Conservation (phyloP, 2,113 vertebrate species). For the Tetrax tetrax region DNA sequence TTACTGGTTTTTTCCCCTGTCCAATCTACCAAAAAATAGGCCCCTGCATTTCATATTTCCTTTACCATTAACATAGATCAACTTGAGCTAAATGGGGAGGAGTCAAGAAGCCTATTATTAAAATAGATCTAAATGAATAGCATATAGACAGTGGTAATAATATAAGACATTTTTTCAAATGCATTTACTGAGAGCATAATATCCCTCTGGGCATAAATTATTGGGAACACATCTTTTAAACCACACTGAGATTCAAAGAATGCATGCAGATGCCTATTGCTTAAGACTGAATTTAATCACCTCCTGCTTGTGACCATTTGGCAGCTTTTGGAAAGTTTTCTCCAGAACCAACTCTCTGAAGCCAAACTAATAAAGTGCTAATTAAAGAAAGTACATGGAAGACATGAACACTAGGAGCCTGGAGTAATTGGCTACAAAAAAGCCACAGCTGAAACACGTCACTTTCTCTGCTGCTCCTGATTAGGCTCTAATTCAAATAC, state of each 20-base stretch:
- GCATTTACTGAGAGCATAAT: conserved; percentile 35
- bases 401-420: conserved; percentile 86
- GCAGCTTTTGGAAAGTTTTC: conserved; percentile 73
- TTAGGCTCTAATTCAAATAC: conserved; percentile 87
- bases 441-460: conserved; percentile 80
- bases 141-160: conserved; percentile 42
- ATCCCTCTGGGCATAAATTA: conserved; percentile 63
- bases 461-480: conserved; percentile 79
- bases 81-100: conserved; percentile 40
- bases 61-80: conserved; percentile 50
- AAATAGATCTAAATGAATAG: conserved; percentile 65
- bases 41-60: conserved; percentile 18
- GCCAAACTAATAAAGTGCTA: conserved; percentile 86
- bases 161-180: conserved; percentile 24
- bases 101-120: conserved; percentile 66
- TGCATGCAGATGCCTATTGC: conserved; percentile 62
- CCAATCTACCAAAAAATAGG: neutral
- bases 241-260: conserved; percentile 62
- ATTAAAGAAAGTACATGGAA: conserved; percentile 88
- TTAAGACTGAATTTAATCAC: conserved; percentile 75
- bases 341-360: conserved; percentile 74
- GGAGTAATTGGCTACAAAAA: conserved; percentile 91
- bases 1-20: neutral
- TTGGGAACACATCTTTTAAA: conserved; percentile 63
- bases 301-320: conserved; percentile 78